These are phyloP conservation scores for Platichthys flesus DNA, from an alignment of 2,113 vertebrate genomes.

Conservation along the genomic window DNA sequence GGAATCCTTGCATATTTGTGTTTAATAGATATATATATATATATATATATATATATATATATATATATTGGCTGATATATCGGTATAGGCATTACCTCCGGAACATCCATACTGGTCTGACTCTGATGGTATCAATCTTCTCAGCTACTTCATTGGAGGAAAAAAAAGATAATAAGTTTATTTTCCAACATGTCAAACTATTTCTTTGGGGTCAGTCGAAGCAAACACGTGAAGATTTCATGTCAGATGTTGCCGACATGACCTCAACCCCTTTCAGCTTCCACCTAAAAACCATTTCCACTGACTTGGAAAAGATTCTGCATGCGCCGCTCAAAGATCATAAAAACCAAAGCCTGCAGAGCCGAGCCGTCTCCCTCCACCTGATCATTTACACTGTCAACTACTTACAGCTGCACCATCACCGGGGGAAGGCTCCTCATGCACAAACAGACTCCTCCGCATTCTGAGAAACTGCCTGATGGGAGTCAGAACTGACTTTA, in stretches of 20 bases:
- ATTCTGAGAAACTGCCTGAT: slow-evolving; percentile 27
- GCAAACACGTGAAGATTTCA: not conserved
- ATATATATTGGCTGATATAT: no score
- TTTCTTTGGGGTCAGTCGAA: not conserved
- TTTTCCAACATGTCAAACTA: not conserved
- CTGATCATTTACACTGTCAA: slow-evolving; percentile 33
- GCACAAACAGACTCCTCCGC: slow-evolving; percentile 22
- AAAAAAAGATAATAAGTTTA: not conserved
- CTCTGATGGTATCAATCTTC: no score
- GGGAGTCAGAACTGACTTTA: slow-evolving; percentile 7
- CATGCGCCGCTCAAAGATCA: slow-evolving; percentile 31
- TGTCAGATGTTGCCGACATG: not conserved
- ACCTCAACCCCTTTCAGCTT: not conserved
- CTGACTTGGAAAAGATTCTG: not conserved
- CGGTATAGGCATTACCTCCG: no score
- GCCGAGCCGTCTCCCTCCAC: slow-evolving; percentile 28
- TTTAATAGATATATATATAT: no score
- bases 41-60: no score
- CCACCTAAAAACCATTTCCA: no score
- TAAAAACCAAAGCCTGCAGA: slow-evolving; percentile 16
- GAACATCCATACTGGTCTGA: not conserved
- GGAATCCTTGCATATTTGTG: no score
- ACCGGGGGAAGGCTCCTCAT: slow-evolving; percentile 16
- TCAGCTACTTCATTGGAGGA: no score
- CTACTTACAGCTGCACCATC: slow-evolving; percentile 41